Conservation (phyloP, 2,113 vertebrate genomes). For the Hypocryptadius cinnamomeus region DNA sequence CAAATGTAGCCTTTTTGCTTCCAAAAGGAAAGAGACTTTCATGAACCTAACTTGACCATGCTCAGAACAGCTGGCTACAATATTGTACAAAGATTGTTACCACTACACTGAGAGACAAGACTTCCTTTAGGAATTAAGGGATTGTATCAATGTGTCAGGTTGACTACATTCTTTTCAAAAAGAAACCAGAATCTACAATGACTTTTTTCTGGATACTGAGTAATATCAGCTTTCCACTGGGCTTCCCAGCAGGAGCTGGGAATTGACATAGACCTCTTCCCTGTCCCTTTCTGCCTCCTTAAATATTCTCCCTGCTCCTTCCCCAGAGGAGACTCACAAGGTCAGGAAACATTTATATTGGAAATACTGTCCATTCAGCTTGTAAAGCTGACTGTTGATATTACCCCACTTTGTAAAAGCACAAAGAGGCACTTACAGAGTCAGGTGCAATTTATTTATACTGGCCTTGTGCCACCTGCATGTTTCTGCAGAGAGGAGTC, state of each 20-base stretch:
- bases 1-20: background rate
- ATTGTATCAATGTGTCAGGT: background rate
- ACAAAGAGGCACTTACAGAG: background rate
- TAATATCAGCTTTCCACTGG: background rate
- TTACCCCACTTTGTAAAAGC: background rate
- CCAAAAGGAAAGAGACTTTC: background rate
- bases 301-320: background rate
- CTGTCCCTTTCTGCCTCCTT: background rate
- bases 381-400: background rate
- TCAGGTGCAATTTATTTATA: conserved; percentile 28
- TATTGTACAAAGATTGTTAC: background rate
- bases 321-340: background rate
- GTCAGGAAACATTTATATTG: background rate
- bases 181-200: background rate
- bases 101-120: background rate
- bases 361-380: background rate
- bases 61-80: background rate
- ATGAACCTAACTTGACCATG: background rate
- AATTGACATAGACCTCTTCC: background rate
- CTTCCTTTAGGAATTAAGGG: background rate
- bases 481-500: background rate
- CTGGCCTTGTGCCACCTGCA: background rate
- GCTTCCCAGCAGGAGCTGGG: background rate
- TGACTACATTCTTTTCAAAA: background rate
- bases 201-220: background rate